Conservation (phyloP, 1,140 invertebrate species). For the Zaprionus gabonicus region DNA sequence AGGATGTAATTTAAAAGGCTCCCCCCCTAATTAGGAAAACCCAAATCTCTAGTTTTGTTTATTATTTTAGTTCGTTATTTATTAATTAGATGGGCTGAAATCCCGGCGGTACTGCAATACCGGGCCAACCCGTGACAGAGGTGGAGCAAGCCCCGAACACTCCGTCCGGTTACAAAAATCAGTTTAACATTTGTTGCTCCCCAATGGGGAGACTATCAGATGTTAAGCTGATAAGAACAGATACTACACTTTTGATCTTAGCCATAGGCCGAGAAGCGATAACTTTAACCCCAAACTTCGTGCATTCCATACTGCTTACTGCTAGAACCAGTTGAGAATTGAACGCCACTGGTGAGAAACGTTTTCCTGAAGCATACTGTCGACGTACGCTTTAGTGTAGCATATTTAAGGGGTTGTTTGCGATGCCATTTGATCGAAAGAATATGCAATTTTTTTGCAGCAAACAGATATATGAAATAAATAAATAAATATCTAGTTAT, state of each 20-base stretch:
- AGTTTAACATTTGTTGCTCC: conserved; percentile 86
- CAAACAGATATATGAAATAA: too few species aligned
- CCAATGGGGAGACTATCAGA: conserved; percentile 85
- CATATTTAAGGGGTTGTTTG: background rate
- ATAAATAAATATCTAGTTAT: too few species aligned
- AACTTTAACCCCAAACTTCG: background rate
- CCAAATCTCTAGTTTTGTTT: too few species aligned
- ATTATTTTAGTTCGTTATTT: background rate
- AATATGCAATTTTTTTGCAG: too few species aligned
- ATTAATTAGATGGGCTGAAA: conserved; percentile 27
- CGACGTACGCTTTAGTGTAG: background rate
- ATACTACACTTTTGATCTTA: background rate
- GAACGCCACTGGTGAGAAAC: background rate
- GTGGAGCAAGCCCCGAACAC: conserved; percentile 86
- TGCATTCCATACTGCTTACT: background rate
- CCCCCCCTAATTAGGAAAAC: too few species aligned
- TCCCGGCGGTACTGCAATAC: conserved; percentile 86
- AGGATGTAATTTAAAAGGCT: too few species aligned
- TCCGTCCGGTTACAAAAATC: conserved; percentile 86
- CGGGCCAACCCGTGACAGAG: conserved; percentile 86
- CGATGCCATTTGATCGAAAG: background rate
- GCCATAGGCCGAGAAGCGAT: too few species aligned
- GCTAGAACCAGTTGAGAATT: background rate
- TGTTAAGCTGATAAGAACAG: conserved; percentile 89
- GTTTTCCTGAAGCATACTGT: background rate